Evolutionary conservation across 2,888 invertebrate genomes (phyloP), one percentile per base, ranked within the genome.

Genomic region (Oscheius sp.): DNA sequence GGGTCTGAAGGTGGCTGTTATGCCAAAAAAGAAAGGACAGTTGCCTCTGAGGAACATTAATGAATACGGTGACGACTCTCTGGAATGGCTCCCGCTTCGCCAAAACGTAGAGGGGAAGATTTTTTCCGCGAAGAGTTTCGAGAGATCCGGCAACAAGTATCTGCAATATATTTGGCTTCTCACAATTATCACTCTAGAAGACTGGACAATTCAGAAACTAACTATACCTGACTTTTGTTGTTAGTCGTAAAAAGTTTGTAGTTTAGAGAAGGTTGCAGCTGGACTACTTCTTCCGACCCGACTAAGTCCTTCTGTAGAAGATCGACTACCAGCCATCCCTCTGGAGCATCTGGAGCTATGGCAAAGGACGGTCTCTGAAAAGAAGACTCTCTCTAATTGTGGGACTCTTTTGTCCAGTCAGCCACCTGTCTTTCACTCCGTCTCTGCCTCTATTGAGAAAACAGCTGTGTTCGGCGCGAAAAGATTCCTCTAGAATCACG

Each of bases 321-420:
- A 51, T 72, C 72, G 53, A 50, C 72, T n/a, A 72, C 72, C 62
- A 72, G 51, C 60, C 62, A 72, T 60, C 72, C 72, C 10, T 50
- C 35, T 47, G 60, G 53, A 5, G 53, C 50, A 62, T 72, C 72
- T 10, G 70, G 58, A 57, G 55, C 55, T n/a, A 37, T 55, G 68
- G 68, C n/a, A 42, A 68, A 68, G n/a, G 68, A 68, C 2, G 68
- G 68, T 37, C 55, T 51, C 68, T 68, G 68, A 55, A 55, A 21
- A 33, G 37, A 68, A 32, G 9, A 35, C 35, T 53, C 66, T 2
- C 13, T 51, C 51, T 55, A 53, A 53, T 66, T 66, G 21, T 51
- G 13, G 47, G 2, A 3, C 13, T 37, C 37, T 37, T 60, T 60
- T 60, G 60, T 60, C 60, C n/a, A n/a, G 35, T n/a, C 48, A 5